Evolutionary conservation across 2,797 vertebrate genomes (phyloP).

Genomic region (Melanogrammus aeglefinus): DNA sequence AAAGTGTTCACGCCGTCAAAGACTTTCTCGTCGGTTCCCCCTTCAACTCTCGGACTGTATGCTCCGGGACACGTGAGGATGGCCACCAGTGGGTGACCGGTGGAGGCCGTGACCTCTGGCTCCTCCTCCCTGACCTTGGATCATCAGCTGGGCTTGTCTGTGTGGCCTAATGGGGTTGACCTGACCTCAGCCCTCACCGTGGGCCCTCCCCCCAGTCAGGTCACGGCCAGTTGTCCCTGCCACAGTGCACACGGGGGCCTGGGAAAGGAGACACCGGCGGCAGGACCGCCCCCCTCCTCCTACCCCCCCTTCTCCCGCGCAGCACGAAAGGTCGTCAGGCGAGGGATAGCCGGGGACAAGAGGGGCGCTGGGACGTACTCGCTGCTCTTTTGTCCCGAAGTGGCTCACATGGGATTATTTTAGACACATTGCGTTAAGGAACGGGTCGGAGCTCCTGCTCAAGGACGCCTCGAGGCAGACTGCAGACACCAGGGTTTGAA

Average conservation of each 20-base stretch:
- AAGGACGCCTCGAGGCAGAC: no score
- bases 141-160: slow-evolving; percentile 49
- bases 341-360: no score
- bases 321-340: no score
- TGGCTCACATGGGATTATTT: no score
- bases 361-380: no score
- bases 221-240: slow-evolving; percentile 55
- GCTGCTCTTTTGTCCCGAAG: no score
- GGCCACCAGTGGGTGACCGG: slow-evolving; percentile 9
- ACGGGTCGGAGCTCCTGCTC: no score
- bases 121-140: slow-evolving; percentile 47
- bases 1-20: slow-evolving; percentile 14
- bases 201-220: slow-evolving; percentile 9
- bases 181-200: slow-evolving; percentile 50
- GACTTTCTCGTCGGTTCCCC: slow-evolving; percentile 44
- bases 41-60: slow-evolving; percentile 22
- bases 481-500: no score
- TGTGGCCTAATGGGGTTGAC: slow-evolving; percentile 47
- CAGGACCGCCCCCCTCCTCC: no score
- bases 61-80: slow-evolving; percentile 58
- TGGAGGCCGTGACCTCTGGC: slow-evolving; percentile 32
- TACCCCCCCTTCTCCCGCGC: no score
- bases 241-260: slow-evolving; percentile 22
- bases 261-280: slow-evolving; percentile 33
- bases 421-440: no score